Base-by-base conservation (phyloP, 1,140 invertebrate species). In the Solenopsis fugax region DNA sequence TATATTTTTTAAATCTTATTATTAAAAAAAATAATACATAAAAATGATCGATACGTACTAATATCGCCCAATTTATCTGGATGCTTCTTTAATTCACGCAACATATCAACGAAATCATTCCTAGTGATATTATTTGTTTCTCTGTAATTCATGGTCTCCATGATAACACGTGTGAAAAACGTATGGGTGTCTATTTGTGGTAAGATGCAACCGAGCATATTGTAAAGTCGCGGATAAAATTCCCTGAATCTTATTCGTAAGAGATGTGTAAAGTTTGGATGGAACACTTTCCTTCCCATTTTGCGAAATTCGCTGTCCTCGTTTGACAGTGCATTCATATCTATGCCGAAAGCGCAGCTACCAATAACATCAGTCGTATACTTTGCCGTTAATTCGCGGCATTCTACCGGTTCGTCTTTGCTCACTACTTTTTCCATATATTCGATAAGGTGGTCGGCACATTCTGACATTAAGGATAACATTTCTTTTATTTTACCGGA, bases 321-420 rank as follows among this genome's bases (percentile, higher is more conserved):
- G 80, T 96, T 89, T 45, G 93, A 91, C 7, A 96, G 85, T 10
- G 95, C 91, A 65, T 96, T 95, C 87, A 94, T 94, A 50, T 96
- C 94, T 10, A 96, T 67, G 0, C 88, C 89, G 5, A 90, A 89
- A 1, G 81, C 88, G 5, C 88, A 90, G 10, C 34, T 95, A 4
- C 95, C 96, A 50, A 96, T 96, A 3, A 96, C 94, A 87, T 96
- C 96, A 0, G 95, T 96, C 0, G 95, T 94, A 62, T 95, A 96
- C 37, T 94, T 93, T 0, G 93, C 94, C 24, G 95, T 89, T 0
- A 96, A 72, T 48, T 96, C 95, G 87, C 95, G 95, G 7, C 96
- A 93, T 72, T 96, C 95, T 12, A 96, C 88, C 7, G 29, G n/a
- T 1, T 92, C 91, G 10, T 82, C 71, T 65, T 94, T 93, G 12